phyloP scores from a whole-genome alignment of 1,140 invertebrate genomes.

The Acyrthosiphon pisum region DNA sequence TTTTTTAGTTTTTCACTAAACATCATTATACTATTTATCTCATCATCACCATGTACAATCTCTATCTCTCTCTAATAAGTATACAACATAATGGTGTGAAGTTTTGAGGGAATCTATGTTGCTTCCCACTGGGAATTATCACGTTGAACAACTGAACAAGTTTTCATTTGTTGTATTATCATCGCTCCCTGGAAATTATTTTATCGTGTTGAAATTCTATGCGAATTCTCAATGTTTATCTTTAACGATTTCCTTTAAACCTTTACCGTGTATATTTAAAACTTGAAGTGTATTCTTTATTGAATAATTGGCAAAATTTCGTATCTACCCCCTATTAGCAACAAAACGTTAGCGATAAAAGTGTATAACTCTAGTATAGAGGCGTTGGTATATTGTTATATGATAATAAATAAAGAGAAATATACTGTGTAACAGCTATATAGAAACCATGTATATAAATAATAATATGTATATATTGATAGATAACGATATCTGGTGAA shows the following conservation, averaged over 20 bases:
- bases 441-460: background rate
- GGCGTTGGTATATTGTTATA: background rate
- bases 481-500: background rate
- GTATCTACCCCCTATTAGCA: background rate
- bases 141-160: background rate
- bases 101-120: background rate
- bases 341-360: slow-evolving; percentile 7
- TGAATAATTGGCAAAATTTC: slow-evolving; percentile 11
- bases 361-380: background rate
- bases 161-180: background rate
- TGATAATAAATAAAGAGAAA: background rate
- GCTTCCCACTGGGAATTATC: background rate
- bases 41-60: background rate
- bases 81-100: background rate
- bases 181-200: background rate
- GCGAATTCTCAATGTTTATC: background rate
- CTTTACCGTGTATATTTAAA: background rate
- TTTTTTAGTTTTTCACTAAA: background rate
- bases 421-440: background rate
- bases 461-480: background rate
- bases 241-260: slow-evolving; percentile 16
- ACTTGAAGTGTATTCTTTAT: slow-evolving; percentile 4
- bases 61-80: background rate
- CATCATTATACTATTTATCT: background rate
- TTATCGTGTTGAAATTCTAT: background rate